Evolutionary conservation across 2,888 invertebrate species (phyloP).

Genomic region (Brachyopa scutellaris): DNA sequence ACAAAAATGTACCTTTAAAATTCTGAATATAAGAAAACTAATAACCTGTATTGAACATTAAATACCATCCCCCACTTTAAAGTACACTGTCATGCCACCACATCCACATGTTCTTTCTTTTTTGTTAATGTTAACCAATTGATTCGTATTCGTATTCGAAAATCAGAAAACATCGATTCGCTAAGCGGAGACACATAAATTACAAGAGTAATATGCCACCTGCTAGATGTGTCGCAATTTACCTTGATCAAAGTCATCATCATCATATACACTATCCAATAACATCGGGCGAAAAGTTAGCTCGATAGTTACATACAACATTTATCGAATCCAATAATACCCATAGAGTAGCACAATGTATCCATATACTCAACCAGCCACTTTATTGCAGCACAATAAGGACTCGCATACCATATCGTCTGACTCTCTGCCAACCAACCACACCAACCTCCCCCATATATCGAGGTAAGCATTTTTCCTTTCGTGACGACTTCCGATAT

Average conservation of each 20-base stretch:
- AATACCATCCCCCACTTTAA: too few species aligned
- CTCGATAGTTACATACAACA: constrained; percentile 57
- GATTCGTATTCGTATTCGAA: background rate
- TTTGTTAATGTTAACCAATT: too few species aligned
- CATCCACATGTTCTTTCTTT: background rate
- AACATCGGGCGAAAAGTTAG: constrained; percentile 48
- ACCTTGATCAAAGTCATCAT: background rate
- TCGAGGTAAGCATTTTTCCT: constrained; percentile 2
- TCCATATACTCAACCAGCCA: constrained; percentile 22
- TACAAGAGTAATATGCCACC: constrained; percentile 57
- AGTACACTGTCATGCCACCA: background rate
- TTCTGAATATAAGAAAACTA: too few species aligned
- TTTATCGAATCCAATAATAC: constrained; percentile 66
- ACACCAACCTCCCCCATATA: background rate
- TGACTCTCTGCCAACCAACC: background rate
- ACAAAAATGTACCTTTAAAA: too few species aligned
- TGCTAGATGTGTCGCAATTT: constrained; percentile 61
- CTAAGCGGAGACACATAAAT: constrained; percentile 38
- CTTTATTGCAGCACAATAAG: constrained; percentile 50
- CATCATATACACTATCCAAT: constrained; percentile 19
- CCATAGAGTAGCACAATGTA: constrained; percentile 50
- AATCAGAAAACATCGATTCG: constrained; percentile 38
- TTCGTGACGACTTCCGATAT: constrained; percentile 67
- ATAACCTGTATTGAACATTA: too few species aligned
- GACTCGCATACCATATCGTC: background rate